Conservation (phyloP, 1,140 invertebrate species). For the Sitophilus oryzae region DNA sequence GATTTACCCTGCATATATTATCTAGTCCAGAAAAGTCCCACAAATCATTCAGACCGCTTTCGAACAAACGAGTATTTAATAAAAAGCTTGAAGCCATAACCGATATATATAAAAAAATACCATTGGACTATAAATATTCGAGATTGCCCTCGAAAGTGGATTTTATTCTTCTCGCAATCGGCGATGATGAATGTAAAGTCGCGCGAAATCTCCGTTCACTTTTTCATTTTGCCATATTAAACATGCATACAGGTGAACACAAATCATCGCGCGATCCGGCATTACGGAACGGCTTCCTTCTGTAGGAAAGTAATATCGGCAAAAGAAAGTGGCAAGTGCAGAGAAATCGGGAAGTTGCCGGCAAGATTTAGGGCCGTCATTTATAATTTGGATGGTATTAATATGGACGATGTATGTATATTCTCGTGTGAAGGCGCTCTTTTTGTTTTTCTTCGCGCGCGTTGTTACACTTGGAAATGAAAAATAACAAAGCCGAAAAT, state of each 20-base stretch:
- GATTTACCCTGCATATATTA: no score
- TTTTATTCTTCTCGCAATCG: slow-evolving; percentile 26
- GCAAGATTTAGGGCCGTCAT: slow-evolving; percentile 20
- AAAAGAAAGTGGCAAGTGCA: slow-evolving; percentile 13
- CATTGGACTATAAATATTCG: slow-evolving; percentile 18
- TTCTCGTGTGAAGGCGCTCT: not conserved
- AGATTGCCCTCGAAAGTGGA: slow-evolving; percentile 24
- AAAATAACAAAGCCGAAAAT: not conserved
- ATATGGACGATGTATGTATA: not conserved
- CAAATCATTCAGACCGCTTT: no score
- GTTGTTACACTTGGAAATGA: not conserved
- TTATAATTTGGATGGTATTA: slow-evolving; percentile 12
- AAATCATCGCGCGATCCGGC: slow-evolving; percentile 24
- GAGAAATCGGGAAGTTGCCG: slow-evolving; percentile 17
- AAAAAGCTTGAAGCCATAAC: slow-evolving; percentile 18
- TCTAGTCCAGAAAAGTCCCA: no score
- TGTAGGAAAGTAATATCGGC: slow-evolving; percentile 20
- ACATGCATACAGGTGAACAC: slow-evolving; percentile 29
- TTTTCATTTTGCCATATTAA: slow-evolving; percentile 29
- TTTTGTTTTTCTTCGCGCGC: not conserved
- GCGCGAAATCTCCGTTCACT: slow-evolving; percentile 25
- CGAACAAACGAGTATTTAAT: slow-evolving; percentile 21
- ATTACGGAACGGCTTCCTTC: slow-evolving; percentile 13
- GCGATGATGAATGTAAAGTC: slow-evolving; percentile 27
- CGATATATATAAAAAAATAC: slow-evolving; percentile 25